phyloP scores from a whole-genome alignment of 2,113 vertebrate genomes.

The Coreoperca whiteheadi region DNA sequence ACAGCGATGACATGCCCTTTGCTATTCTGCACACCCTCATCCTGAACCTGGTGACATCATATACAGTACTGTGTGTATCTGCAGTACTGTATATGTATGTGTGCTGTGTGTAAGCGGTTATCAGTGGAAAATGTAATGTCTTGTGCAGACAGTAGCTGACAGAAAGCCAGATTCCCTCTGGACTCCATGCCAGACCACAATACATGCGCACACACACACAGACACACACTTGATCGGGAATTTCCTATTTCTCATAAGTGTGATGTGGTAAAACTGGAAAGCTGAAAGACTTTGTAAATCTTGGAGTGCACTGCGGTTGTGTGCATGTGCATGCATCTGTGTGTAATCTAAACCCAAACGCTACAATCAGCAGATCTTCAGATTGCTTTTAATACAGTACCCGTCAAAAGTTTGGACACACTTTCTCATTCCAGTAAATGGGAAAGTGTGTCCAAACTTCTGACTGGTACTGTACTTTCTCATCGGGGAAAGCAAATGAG shows the following conservation, averaged over 20 bases:
- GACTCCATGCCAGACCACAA: conserved; percentile 27
- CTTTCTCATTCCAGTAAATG: no score
- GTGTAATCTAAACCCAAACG: not conserved
- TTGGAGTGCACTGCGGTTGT: not conserved
- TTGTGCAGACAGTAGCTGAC: conserved; percentile 45
- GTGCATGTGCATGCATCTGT: not conserved
- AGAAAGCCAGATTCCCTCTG: conserved; percentile 39
- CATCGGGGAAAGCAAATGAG: conserved; percentile 31
- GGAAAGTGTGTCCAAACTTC: no score
- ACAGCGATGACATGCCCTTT: not conserved
- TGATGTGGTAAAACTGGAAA: conserved; percentile 25
- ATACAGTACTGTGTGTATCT: not conserved
- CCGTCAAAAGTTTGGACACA: no score
- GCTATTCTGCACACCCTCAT: conserved; percentile 16
- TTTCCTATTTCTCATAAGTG: conserved; percentile 35
- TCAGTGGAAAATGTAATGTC: conserved; percentile 45
- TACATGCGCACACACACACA: conserved; percentile 6
- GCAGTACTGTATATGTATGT: not conserved
- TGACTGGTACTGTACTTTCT: no score
- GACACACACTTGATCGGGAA: conserved; percentile 27
- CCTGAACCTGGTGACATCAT: conserved; percentile 47
- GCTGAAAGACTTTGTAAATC: conserved; percentile 12
- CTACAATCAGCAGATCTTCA: conserved; percentile 38
- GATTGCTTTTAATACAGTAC: conserved; percentile 11
- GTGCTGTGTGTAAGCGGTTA: conserved; percentile 18